Percentiles rank a stretch among this genome's conserved stretches.
Conservation (phyloP, 2,113 vertebrate species). For the Paralichthys olivaceus region DNA sequence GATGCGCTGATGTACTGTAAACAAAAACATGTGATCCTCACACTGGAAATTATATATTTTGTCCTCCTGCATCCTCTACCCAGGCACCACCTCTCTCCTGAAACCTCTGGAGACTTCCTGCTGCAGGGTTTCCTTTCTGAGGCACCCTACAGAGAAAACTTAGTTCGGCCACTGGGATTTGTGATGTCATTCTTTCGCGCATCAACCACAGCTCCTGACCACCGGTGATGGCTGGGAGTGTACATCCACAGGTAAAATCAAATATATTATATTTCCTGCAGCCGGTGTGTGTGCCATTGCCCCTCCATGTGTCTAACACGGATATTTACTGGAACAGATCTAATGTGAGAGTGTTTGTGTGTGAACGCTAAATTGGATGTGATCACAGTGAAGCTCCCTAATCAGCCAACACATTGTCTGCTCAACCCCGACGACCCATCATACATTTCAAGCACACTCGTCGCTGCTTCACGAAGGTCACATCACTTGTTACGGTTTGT, state of each 20-base stretch:
- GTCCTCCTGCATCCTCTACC: too few relatives aligned
- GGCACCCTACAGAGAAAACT: neutral
- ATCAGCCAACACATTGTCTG: constrained; percentile 46
- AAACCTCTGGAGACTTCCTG: too few relatives aligned
- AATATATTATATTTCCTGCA: neutral
- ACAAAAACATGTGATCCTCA: too few relatives aligned
- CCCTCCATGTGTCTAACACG: neutral
- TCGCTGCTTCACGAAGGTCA: neutral
- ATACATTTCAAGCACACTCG: constrained; percentile 1
- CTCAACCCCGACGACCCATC: constrained; percentile 22
- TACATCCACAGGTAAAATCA: neutral
- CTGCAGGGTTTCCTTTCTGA: neutral
- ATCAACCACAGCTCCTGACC: neutral
- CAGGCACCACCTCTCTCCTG: too few relatives aligned
- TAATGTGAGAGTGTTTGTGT: constrained; percentile 13
- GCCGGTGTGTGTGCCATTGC: neutral
- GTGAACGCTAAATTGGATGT: constrained; percentile 25
- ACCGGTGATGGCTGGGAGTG: neutral
- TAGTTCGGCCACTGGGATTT: neutral
- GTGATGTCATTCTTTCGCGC: neutral
- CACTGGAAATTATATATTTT: too few relatives aligned
- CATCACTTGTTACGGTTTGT: neutral
- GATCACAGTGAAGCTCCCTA: constrained; percentile 29
- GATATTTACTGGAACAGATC: constrained; percentile 33
- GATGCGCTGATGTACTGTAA: too few relatives aligned